Evolutionary conservation across 23 tunicate species (phyloP).

Genomic region (Ascidia mentula): DNA sequence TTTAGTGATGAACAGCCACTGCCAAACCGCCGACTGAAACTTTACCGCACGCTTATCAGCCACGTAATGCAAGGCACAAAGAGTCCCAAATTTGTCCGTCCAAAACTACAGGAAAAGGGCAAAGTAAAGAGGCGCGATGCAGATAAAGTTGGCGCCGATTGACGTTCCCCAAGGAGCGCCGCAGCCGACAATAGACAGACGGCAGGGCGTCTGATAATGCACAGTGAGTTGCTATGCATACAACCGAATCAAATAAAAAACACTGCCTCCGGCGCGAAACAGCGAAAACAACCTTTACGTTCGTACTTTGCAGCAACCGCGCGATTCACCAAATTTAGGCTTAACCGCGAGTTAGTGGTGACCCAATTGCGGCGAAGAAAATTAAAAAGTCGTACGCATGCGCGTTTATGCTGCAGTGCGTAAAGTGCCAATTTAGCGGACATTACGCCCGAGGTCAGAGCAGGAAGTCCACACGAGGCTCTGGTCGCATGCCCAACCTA

Average conservation of each 20-base stretch:
- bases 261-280: slow-evolving; percentile 2
- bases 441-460: background rate
- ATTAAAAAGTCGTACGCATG: background rate
- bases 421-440: background rate
- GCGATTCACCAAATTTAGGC: background rate
- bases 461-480: background rate
- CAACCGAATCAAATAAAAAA: slow-evolving; percentile 1
- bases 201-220: slow-evolving; percentile 24
- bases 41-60: background rate
- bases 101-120: background rate
- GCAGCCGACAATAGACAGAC: slow-evolving; percentile 9
- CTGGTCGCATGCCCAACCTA: slow-evolving; percentile 1
- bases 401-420: background rate
- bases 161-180: slow-evolving; percentile 21
- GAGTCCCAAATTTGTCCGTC: background rate
- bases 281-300: too few species aligned
- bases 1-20: too few species aligned
- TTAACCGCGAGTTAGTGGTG: background rate
- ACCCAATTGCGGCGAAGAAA: background rate
- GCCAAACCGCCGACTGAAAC: background rate
- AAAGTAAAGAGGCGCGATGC: background rate
- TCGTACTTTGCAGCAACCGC: background rate
- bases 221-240: slow-evolving; percentile 16
- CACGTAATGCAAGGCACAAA: background rate
- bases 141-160: slow-evolving; percentile 20